Conservation (phyloP, 2,113 vertebrate genomes). For the Dascyllus trimaculatus region DNA sequence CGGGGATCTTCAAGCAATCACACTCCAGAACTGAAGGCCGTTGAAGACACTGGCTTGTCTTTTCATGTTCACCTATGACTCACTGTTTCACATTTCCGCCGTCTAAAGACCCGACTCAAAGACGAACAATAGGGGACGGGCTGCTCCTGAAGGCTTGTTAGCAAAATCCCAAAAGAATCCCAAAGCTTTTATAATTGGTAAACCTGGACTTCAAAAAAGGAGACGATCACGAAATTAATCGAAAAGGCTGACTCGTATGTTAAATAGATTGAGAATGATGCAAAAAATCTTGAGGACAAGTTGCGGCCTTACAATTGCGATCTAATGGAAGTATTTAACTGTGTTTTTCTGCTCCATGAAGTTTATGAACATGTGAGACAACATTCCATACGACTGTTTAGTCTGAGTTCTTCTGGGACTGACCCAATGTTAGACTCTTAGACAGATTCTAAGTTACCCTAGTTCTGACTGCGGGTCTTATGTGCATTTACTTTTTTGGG, state of each 20-base stretch:
- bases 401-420: no score
- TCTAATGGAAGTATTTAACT: neutral
- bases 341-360: no score
- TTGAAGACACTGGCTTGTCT: conserved; percentile 22
- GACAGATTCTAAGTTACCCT: no score
- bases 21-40: conserved; percentile 11
- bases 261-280: neutral
- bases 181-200: conserved; percentile 42
- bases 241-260: neutral
- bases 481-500: no score
- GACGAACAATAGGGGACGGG: conserved; percentile 14
- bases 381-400: no score
- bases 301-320: neutral
- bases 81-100: conserved; percentile 16
- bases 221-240: conserved; percentile 15
- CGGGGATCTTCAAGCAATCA: conserved; percentile 34
- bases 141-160: neutral
- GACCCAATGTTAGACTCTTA: no score
- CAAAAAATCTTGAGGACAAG: neutral
- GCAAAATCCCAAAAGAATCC: conserved; percentile 10
- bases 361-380: no score
- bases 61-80: conserved; percentile 26
- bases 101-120: conserved; percentile 7
- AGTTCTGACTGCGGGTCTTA: no score
- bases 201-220: conserved; percentile 7